phyloP scores from a whole-genome alignment of 2,888 invertebrate species.

The Plutella xylostella region DNA sequence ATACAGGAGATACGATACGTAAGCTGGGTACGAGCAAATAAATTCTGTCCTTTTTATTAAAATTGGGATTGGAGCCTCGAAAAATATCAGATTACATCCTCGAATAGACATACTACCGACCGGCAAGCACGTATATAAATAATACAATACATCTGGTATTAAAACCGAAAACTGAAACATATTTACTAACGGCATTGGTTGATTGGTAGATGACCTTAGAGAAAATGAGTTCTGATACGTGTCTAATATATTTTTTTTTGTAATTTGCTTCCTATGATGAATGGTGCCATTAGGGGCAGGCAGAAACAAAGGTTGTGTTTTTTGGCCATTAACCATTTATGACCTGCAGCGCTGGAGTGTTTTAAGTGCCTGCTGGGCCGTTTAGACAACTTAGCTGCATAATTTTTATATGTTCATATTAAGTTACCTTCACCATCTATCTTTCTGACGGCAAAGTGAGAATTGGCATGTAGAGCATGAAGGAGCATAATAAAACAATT shows the following conservation, averaged over 20 bases:
- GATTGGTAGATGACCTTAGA: conserved; percentile 1
- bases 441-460: too few species aligned
- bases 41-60: conserved; percentile 9
- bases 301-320: conserved; percentile 32
- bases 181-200: too few species aligned
- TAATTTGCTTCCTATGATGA: conserved; percentile 59
- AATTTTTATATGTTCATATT: too few species aligned
- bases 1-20: not conserved
- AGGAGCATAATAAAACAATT: too few species aligned
- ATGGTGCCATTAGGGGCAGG: conserved; percentile 29
- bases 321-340: not conserved
- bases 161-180: not conserved
- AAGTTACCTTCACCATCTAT: too few species aligned
- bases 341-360: conserved; percentile 2
- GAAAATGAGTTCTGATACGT: conserved; percentile 43
- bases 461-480: too few species aligned
- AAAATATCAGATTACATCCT: conserved; percentile 52
- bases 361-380: not conserved
- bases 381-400: too few species aligned
- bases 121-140: conserved; percentile 24
- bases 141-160: conserved; percentile 4
- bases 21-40: not conserved
- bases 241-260: conserved; percentile 38
- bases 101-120: conserved; percentile 41
- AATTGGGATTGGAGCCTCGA: conserved; percentile 22